phyloP scores from a whole-genome alignment of 2,113 vertebrate species.

The Oreochromis niloticus region DNA sequence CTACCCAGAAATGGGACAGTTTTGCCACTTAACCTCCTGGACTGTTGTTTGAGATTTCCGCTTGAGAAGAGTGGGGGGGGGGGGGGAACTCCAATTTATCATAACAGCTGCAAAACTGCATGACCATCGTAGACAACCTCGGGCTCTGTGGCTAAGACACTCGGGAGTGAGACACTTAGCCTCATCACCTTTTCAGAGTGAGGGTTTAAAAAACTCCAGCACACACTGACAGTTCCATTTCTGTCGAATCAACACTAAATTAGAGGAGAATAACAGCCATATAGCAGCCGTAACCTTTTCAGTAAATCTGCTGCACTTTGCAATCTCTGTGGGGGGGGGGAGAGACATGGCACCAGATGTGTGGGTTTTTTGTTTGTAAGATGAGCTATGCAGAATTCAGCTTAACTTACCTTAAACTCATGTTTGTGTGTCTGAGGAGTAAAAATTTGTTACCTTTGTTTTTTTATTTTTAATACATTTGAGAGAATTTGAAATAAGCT shows the following conservation, averaged over 20 bases:
- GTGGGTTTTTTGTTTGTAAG: not conserved
- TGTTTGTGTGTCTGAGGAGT: not conserved
- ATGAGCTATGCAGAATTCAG: not conserved
- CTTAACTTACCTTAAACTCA: not conserved
- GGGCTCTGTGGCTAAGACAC: not conserved
- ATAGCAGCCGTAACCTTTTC: not conserved
- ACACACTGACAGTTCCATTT: not conserved
- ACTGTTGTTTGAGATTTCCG: not conserved
- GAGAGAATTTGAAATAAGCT: not conserved
- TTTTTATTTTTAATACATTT: not conserved
- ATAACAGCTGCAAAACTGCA: not conserved
- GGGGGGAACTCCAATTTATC: not conserved
- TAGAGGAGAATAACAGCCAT: rapidly evolving
- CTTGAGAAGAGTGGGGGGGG: not conserved
- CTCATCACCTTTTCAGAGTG: not conserved
- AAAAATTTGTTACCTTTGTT: not conserved
- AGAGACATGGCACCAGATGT: not conserved
- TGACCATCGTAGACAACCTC: not conserved
- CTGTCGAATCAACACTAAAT: not conserved
- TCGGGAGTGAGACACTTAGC: not conserved
- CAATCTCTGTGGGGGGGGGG: not conserved
- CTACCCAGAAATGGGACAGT: not conserved
- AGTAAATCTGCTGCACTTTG: not conserved
- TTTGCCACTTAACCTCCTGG: not conserved
- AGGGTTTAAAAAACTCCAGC: not conserved